Evolutionary conservation across 2,113 vertebrate genomes (phyloP).

Genomic region (Neogale vison): DNA sequence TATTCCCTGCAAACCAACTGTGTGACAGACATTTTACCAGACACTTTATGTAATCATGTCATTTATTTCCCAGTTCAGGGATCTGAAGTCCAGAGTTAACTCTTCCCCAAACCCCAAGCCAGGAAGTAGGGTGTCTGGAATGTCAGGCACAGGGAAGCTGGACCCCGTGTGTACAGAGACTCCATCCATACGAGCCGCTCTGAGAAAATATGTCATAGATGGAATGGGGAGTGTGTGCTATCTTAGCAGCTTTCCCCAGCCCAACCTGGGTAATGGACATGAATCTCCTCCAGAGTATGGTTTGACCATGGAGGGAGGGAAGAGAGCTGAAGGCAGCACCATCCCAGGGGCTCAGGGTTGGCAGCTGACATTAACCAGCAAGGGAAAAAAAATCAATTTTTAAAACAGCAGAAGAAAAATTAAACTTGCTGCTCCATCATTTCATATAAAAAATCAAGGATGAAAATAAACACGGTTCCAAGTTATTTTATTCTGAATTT

Average conservation of each 20-base stretch:
- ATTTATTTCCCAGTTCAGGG: background rate
- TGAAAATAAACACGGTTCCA: slow-evolving; percentile 62
- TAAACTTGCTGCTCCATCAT: slow-evolving; percentile 36
- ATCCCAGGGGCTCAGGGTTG: background rate
- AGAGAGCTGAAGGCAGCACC: background rate
- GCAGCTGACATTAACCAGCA: background rate
- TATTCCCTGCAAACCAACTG: background rate
- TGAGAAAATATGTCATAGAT: background rate
- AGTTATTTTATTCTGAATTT: slow-evolving; percentile 70
- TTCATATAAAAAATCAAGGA: slow-evolving; percentile 29
- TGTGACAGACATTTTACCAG: background rate
- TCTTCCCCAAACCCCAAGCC: rapidly evolving
- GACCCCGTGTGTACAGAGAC: rapidly evolving
- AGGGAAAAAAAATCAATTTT: slow-evolving; percentile 11
- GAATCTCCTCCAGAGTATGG: background rate
- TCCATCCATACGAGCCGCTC: background rate
- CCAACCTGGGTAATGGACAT: rapidly evolving
- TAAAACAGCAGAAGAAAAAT: slow-evolving; percentile 44
- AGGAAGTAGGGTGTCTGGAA: background rate
- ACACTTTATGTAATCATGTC: background rate
- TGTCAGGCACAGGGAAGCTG: rapidly evolving
- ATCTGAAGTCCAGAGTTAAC: background rate
- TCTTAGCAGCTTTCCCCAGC: background rate
- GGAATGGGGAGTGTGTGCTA: background rate
- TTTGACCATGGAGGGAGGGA: background rate